phyloP scores from a whole-genome alignment of 2,113 vertebrate species.

The Clinocottus analis region DNA sequence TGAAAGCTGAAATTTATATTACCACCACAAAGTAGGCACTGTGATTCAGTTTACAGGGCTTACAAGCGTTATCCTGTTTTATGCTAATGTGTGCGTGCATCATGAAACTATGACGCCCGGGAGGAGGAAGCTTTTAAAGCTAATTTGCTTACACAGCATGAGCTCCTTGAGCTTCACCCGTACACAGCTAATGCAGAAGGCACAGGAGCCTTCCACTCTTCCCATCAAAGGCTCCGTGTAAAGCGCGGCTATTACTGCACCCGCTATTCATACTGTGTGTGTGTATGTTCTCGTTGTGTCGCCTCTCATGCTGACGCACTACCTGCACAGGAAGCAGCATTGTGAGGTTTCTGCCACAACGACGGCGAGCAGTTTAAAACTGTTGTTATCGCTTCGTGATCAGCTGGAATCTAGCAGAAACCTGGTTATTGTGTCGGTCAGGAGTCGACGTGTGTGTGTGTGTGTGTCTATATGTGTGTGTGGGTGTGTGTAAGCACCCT shows the following conservation, averaged over 20 bases:
- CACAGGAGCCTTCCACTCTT: neutral
- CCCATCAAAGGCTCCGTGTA: neutral
- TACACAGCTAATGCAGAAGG: neutral
- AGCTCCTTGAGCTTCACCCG: neutral
- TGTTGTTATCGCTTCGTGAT: too few relatives aligned
- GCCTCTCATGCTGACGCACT: constrained; percentile 3
- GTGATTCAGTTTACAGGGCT: constrained; percentile 3
- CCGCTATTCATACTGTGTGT: neutral
- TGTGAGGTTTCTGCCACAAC: neutral
- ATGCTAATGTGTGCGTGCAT: constrained; percentile 35
- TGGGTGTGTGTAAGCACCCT: neutral
- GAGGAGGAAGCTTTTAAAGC: constrained; percentile 1
- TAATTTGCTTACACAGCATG: constrained; percentile 13
- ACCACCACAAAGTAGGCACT: neutral
- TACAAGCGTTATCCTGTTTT: constrained; percentile 10
- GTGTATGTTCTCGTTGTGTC: neutral
- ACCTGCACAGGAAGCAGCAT: neutral
- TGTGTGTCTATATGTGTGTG: neutral
- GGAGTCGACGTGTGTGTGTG: too few relatives aligned
- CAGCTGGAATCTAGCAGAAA: too few relatives aligned
- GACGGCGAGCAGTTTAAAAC: too few relatives aligned
- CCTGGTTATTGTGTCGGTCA: too few relatives aligned
- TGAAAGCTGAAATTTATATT: constrained; percentile 12
- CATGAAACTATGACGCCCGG: neutral
- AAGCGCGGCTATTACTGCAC: too few relatives aligned